Conservation (phyloP, 2,888 invertebrate genomes). For the Pandemis corylana region DNA sequence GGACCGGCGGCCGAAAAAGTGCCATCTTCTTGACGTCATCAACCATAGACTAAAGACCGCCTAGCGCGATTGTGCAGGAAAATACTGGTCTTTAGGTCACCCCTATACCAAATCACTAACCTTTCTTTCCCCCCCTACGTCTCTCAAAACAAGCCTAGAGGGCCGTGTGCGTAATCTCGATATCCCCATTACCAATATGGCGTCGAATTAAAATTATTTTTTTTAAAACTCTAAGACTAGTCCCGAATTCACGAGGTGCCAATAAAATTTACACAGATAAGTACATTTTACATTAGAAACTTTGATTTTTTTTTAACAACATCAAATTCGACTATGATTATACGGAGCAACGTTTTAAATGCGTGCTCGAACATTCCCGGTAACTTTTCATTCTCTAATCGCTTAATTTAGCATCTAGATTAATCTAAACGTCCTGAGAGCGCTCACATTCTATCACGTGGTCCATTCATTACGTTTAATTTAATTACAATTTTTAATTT, state of each 20-base stretch:
- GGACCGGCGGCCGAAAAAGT: not conserved
- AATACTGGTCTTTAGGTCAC: not conserved
- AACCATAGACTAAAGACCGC: not conserved
- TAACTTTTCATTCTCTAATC: slow-evolving; percentile 75
- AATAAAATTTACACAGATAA: slow-evolving; percentile 83
- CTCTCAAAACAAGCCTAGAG: not conserved
- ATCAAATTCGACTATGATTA: slow-evolving; percentile 82
- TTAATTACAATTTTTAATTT: slow-evolving; percentile 73
- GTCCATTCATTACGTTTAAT: slow-evolving; percentile 77
- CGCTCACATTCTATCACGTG: slow-evolving; percentile 75
- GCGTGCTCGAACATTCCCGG: slow-evolving; percentile 83
- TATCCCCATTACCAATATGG: slow-evolving; percentile 55
- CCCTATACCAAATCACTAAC: slow-evolving; percentile 80
- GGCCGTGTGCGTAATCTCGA: slow-evolving; percentile 31
- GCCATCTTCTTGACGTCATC: not conserved
- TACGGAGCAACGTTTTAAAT: slow-evolving; percentile 82
- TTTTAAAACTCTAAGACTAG: slow-evolving; percentile 83
- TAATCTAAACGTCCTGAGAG: slow-evolving; percentile 77
- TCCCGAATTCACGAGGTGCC: slow-evolving; percentile 79
- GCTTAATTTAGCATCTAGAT: slow-evolving; percentile 61
- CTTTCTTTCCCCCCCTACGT: slow-evolving; percentile 57
- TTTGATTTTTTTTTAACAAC: slow-evolving; percentile 79
- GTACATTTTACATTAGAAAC: slow-evolving; percentile 81
- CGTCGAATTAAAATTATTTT: slow-evolving; percentile 61
- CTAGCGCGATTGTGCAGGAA: not conserved